Base-by-base conservation (phyloP, 2,113 vertebrate species). In the Stegastes partitus region DNA sequence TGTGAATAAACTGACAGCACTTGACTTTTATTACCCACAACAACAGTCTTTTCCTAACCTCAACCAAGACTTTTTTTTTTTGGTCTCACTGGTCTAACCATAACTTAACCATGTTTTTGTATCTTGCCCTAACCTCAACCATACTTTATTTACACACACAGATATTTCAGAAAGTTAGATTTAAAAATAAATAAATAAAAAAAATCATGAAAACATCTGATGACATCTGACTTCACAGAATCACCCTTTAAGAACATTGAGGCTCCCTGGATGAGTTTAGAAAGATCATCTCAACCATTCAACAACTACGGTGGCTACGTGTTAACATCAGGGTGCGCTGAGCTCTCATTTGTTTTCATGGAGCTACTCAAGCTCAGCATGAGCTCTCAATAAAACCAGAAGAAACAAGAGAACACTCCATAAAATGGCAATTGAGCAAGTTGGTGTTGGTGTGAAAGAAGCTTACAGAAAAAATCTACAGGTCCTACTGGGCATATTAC, bases 371-470 rank as follows among this genome's bases (percentile, higher is more conserved):
- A 31, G 11, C 69, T 76, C 71, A 70, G 68, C 64, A 61, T 5
- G 44, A 63, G 34, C 16, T 44, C 68, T 45, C 42, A 55, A 59
- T 75, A 78, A 88, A 85, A 70, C 80, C 64, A 53, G 28, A 6
- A 44, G 67, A 68, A 19, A 2, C 49, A 23, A 4, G 21, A 59
- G 37, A 28, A 69, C 55, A 42, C 47, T 57, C 54, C 28, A 62
- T 82, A 73, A 79, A 84, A 67, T n/a, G 45, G 26, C n/a, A 54
- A 58, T 26, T 62, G 15, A 65, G 63, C 54, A 61, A 28, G n/a
- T 39, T 58, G 59, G 14, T 11, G 21, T 16, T 16, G 15, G 18
- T 22, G 42, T 14, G 19, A 7, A 19, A 8, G 31, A 34, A 34
- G 10, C n/a, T 47, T 31, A 39, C 5, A 22, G 31, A 68, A 57